Conservation (phyloP, 30 jellyfish, hydroid and myxozoan genomes). For the Aurelia coerulea region DNA sequence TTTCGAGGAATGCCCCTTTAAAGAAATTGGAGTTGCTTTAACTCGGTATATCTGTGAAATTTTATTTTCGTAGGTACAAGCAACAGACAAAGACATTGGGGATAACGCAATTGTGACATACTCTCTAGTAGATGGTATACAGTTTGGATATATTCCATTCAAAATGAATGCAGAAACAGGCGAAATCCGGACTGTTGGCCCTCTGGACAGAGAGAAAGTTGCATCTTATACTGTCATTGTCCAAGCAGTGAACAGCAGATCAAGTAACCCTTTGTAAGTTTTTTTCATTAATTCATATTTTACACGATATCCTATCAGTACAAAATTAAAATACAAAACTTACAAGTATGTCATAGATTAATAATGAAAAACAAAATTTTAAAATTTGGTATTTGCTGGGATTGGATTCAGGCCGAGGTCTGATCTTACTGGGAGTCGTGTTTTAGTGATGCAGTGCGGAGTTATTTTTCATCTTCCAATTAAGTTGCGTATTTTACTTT, state of each 20-base stretch:
- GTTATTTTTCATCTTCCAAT: no score
- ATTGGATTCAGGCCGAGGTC: no score
- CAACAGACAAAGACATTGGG: constrained; percentile 58
- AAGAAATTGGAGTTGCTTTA: no score
- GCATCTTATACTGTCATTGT: constrained; percentile 24
- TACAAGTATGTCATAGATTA: no score
- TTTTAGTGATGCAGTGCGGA: no score
- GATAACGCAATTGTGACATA: constrained; percentile 39
- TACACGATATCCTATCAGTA: no score
- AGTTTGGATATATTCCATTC: constrained; percentile 9
- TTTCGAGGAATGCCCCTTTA: no score
- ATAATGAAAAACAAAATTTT: no score
- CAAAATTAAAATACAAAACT: no score
- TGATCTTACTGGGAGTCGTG: no score
- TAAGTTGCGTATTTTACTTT: no score
- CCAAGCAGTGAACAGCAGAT: constrained; percentile 54
- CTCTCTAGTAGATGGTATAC: background rate
- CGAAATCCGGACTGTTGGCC: constrained; percentile 12
- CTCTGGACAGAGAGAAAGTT: constrained; percentile 69
- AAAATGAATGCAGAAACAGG: constrained; percentile 46
- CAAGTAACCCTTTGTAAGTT: constrained; percentile 16
- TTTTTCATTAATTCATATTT: background rate
- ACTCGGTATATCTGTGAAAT: background rate
- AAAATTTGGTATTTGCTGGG: no score
- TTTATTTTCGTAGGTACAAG: constrained; percentile 17